Percentiles rank a stretch among this genome's conserved stretches.
Conservation (phyloP, 2,797 vertebrate species). For the Sebastes hubbsi region DNA sequence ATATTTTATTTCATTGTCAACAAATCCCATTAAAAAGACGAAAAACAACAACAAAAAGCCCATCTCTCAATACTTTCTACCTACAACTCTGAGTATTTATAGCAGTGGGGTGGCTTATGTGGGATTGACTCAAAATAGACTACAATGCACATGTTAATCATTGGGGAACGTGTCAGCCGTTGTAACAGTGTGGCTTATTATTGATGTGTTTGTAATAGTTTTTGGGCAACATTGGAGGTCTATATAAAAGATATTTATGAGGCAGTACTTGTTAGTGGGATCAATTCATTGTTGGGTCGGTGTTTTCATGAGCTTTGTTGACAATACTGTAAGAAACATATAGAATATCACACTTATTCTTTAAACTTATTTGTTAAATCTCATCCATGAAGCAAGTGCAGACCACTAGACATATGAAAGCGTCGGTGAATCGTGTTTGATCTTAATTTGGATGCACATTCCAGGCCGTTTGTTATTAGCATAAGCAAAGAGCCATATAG, state of each 20-base stretch:
- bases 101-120: not conserved
- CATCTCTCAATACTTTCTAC: not conserved
- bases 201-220: not conserved
- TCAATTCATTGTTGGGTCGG: not conserved
- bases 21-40: not conserved
- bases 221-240: not conserved
- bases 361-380: not conserved
- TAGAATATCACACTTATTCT: not conserved
- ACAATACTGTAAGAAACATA: not conserved
- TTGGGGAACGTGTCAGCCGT: not conserved
- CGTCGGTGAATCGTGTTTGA: conserved; percentile 2
- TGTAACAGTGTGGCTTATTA: not conserved
- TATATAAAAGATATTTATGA: not conserved
- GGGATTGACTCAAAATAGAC: not conserved
- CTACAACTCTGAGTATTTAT: not conserved
- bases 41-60: not conserved
- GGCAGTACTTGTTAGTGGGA: not conserved
- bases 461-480: conserved; percentile 27
- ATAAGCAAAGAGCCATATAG: conserved; percentile 11
- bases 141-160: not conserved
- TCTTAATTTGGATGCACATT: conserved; percentile 47
- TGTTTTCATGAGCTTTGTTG: not conserved
- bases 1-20: not conserved
- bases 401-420: not conserved
- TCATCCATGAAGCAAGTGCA: not conserved